Percentiles rank a stretch among this genome's conserved stretches.
phyloP scores from a whole-genome alignment of 2,113 vertebrate genomes.

The Malaclemys terrapin region DNA sequence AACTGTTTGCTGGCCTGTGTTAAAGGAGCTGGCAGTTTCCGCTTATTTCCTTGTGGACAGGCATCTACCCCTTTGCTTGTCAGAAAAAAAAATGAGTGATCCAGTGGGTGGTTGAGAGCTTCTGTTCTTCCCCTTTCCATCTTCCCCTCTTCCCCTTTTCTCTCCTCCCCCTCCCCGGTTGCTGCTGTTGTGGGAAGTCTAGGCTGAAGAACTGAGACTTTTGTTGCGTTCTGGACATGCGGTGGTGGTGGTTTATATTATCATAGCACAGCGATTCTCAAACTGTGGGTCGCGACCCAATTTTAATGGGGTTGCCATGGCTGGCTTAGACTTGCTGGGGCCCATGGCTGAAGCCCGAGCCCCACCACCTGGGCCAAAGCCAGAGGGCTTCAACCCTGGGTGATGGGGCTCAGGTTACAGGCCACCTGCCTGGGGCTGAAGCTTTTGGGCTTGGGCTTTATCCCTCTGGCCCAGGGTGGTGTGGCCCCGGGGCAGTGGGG shows the following conservation, averaged over 20 bases:
- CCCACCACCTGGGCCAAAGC: no score
- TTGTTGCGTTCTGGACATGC: background rate
- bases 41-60: background rate
- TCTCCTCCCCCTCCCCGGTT: background rate
- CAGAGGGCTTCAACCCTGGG: no score
- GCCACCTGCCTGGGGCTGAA: no score
- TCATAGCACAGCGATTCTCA: background rate
- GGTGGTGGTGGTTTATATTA: background rate
- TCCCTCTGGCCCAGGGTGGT: no score
- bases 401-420: no score
- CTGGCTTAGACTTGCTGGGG: no score
- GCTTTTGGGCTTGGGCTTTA: no score
- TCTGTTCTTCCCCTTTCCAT: background rate
- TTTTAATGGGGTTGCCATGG: no score
- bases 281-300: no score
- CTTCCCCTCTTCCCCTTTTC: background rate
- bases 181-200: background rate
- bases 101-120: background rate
- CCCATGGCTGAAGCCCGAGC: no score
- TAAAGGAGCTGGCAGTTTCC: background rate
- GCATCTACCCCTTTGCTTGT: background rate
- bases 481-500: no score
- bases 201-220: background rate
- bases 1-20: background rate
- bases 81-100: background rate